Percentiles rank a stretch among this genome's conserved stretches.
These are phyloP conservation scores for Pollachius pollachius DNA, from an alignment of 2,113 vertebrate genomes.

Conservation along the genomic window DNA sequence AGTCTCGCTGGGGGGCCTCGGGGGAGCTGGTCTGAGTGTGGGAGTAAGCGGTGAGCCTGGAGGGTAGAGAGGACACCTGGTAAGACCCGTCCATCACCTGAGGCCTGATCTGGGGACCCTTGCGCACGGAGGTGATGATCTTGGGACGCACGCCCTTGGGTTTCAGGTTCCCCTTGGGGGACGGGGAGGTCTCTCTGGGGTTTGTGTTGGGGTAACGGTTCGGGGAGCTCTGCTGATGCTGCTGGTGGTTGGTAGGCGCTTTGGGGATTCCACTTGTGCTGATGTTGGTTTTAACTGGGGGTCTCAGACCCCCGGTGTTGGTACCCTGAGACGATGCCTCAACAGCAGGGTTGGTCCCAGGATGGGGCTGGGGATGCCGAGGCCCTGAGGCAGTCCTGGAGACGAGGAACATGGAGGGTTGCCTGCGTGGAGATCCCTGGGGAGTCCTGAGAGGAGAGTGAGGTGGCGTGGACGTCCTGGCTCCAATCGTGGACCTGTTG, in stretches of 20 bases:
- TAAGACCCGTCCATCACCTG: conserved; percentile 79
- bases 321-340: conserved; percentile 65
- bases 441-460: conserved; percentile 67
- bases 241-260: conserved; percentile 71
- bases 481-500: conserved; percentile 46
- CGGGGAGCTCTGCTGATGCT: conserved; percentile 47
- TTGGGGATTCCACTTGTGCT: conserved; percentile 84
- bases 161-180: conserved; percentile 77
- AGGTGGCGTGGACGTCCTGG: conserved; percentile 55
- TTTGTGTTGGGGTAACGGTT: conserved; percentile 62
- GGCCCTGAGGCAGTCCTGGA: conserved; percentile 57
- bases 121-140: conserved; percentile 95
- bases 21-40: conserved; percentile 66
- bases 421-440: conserved; percentile 69
- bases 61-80: conserved; percentile 79
- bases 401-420: conserved; percentile 59
- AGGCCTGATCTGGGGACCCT: conserved; percentile 83
- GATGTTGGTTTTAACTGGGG: conserved; percentile 79
- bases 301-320: conserved; percentile 77
- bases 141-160: conserved; percentile 94
- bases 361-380: conserved; percentile 49
- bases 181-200: conserved; percentile 59
- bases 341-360: conserved; percentile 36
- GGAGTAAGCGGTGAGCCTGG: conserved; percentile 66
- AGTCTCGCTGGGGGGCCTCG: conserved; percentile 58